Percentiles rank a stretch among this genome's conserved stretches.
Evolutionary conservation across 2,797 vertebrate species (phyloP).

Genomic region (Rallus crepitans): DNA sequence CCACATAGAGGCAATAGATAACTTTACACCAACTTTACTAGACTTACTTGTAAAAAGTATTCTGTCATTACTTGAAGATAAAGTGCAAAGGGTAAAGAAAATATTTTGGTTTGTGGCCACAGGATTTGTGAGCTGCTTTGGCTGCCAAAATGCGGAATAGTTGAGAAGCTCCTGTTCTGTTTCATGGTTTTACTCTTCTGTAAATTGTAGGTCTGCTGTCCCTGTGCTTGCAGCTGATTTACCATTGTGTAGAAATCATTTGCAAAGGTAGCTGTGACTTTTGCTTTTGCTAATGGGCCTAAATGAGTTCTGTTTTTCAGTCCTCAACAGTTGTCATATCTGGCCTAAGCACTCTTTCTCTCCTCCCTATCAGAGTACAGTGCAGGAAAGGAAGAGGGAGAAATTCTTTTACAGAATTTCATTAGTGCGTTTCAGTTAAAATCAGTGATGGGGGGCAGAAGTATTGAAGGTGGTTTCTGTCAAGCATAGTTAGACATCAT

Average conservation of each 20-base stretch:
- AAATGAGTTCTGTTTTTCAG: neutral
- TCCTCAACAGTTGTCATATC: neutral
- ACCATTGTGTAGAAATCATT: neutral
- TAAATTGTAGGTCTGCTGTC: neutral
- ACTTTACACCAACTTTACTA: neutral
- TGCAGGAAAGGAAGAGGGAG: neutral
- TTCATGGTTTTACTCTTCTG: neutral
- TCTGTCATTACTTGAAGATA: neutral
- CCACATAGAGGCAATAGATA: neutral
- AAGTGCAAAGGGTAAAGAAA: neutral
- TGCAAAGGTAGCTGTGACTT: neutral
- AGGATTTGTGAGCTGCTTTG: neutral
- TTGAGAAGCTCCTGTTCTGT: neutral
- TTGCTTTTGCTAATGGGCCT: neutral
- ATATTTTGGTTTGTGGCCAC: neutral
- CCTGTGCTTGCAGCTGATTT: neutral
- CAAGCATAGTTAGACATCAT: neutral
- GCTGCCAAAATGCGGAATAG: neutral
- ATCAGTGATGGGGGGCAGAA: neutral
- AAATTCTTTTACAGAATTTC: neutral
- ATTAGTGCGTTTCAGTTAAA: neutral
- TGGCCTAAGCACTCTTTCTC: neutral
- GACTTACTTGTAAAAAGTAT: neutral
- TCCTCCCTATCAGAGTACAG: neutral
- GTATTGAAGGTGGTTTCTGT: neutral